Base-by-base conservation (phyloP, 2,797 vertebrate genomes). In the Sebastes wilsoni region DNA sequence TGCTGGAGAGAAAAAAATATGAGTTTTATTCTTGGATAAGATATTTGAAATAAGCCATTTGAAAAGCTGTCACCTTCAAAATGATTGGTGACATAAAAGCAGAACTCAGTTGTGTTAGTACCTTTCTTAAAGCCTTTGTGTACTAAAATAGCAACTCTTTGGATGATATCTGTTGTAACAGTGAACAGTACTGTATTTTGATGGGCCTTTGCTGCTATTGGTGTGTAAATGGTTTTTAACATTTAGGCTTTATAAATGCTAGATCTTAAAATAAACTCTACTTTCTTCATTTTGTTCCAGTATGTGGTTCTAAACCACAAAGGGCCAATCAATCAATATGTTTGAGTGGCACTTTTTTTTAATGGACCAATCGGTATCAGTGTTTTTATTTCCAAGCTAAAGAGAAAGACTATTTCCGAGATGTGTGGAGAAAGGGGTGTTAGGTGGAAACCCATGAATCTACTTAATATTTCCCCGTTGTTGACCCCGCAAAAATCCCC, bases 81-180 rank as follows among this genome's bases (percentile, higher is more conserved):
- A 32, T 62, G 64, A 71, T 61, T 14, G 59, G 49, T 66, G 72
- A 20, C 71, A 46, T 74, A 10, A 82, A 73, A 77, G 71, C 66
- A 76, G 54, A 72, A 42, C 52, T 56, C n/a, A 2, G 28, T 68
- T 82, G 79, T 82, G 69, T 72, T 60, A 11, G 11, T 52, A 66
- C 58, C 46, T 61, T 69, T 68, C 46, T 69, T 42, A n/a, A 70
- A 62, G 54, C 28, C 25, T 79, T 75, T 81, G 16, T 38, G 5
- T 64, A 28, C 62, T n/a, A 83, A 85, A 90, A 88, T 88, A 89
- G 72, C 60, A 75, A 38, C 72, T 80, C 62, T 74, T 73, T 79
- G 38, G 28, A n/a, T 60, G 52, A 59, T 30, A 54, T 61, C 30
- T 42, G 49, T 27, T 67, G n/a, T 36, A 28, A 46, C 52, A 52